Evolutionary conservation across 2,888 invertebrate species (phyloP).

Genomic region (Noctua pronuba): DNA sequence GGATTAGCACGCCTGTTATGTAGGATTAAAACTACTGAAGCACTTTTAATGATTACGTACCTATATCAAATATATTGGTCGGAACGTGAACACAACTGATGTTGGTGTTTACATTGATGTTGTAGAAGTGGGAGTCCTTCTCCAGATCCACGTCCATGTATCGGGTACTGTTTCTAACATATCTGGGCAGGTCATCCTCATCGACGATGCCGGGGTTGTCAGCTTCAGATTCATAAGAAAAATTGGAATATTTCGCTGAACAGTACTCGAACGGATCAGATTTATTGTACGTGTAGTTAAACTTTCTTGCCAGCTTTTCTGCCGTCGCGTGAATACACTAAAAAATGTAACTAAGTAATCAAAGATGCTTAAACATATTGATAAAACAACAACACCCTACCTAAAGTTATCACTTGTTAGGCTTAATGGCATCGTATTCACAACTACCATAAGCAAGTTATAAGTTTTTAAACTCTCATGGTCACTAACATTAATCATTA

Average conservation of each 20-base stretch:
- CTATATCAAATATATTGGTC: slow-evolving; percentile 96
- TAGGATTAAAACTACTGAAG: background rate
- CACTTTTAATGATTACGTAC: slow-evolving; percentile 89
- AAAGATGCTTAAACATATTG: background rate
- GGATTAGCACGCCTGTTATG: background rate
- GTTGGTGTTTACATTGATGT: slow-evolving; percentile 94
- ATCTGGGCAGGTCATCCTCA: slow-evolving; percentile 71
- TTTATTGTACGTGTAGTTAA: slow-evolving; percentile 85
- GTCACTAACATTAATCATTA: too few relatives aligned
- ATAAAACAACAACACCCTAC: background rate
- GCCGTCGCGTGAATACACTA: slow-evolving; percentile 94
- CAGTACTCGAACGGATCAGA: slow-evolving; percentile 91
- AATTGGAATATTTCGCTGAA: slow-evolving; percentile 95
- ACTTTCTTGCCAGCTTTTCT: slow-evolving; percentile 92
- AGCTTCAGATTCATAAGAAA: slow-evolving; percentile 74
- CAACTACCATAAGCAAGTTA: background rate
- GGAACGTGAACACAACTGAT: slow-evolving; percentile 98
- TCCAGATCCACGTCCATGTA: slow-evolving; percentile 91
- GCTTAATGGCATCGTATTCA: background rate
- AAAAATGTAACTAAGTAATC: slow-evolving; percentile 74
- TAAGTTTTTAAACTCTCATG: too few relatives aligned
- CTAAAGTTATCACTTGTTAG: background rate
- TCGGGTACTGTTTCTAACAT: slow-evolving; percentile 75
- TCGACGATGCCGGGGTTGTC: slow-evolving; percentile 41
- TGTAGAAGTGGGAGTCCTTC: slow-evolving; percentile 95